Conservation (phyloP, 2,797 vertebrate genomes). For the Chromis chromis region DNA sequence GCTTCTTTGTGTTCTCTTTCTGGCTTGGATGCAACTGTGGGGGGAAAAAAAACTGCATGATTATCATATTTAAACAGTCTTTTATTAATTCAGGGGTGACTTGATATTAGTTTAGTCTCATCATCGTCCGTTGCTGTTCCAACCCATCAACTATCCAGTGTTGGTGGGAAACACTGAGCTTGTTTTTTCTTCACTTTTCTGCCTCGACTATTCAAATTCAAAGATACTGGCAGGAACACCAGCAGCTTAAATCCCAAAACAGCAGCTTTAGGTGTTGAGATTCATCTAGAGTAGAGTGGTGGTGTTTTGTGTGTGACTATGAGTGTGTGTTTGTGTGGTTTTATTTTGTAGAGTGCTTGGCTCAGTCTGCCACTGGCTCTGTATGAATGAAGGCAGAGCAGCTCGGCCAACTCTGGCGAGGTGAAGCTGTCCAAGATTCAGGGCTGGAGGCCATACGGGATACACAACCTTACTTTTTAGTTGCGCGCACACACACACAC, state of each 20-base stretch:
- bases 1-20: neutral
- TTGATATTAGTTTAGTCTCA: neutral
- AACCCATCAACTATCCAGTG: neutral
- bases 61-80: too few species aligned
- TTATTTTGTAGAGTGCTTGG: constrained; percentile 66
- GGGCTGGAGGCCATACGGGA: constrained; percentile 45
- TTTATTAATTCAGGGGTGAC: too few species aligned
- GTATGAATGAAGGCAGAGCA: constrained; percentile 68
- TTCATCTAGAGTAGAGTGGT: constrained; percentile 19
- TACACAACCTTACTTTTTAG: constrained; percentile 49
- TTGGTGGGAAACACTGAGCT: neutral
- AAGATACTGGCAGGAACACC: constrained; percentile 41
- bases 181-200: constrained; percentile 23
- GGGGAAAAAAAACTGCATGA: too few species aligned
- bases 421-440: constrained; percentile 67
- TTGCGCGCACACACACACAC: constrained; percentile 15
- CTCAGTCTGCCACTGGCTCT: constrained; percentile 55
- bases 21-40: neutral
- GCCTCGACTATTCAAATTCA: constrained; percentile 49
- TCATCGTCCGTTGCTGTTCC: neutral
- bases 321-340: constrained; percentile 27
- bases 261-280: constrained; percentile 38
- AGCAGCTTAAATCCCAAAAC: constrained; percentile 49
- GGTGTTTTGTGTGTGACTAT: constrained; percentile 1
- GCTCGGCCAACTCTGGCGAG: constrained; percentile 51